phyloP scores from a whole-genome alignment of 1,140 invertebrate species.

The Hesperophylax magnus region DNA sequence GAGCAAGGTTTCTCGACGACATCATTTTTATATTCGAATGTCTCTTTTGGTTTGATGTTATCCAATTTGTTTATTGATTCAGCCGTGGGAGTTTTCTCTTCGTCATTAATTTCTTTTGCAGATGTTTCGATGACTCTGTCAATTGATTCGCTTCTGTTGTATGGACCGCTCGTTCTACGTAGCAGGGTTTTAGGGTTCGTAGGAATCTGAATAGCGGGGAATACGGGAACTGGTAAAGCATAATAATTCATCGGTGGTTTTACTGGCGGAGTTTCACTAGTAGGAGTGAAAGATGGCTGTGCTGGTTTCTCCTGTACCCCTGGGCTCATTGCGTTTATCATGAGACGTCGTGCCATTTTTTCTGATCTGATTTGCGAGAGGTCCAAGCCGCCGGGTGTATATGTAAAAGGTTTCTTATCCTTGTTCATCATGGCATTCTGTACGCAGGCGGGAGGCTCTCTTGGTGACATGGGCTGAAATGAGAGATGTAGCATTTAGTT shows the following conservation, averaged over 20 bases:
- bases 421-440: slow-evolving; percentile 92
- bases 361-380: slow-evolving; percentile 92
- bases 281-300: slow-evolving; percentile 62
- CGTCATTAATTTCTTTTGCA: too few relatives aligned
- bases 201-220: slow-evolving; percentile 66
- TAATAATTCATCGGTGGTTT: slow-evolving; percentile 58
- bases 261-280: slow-evolving; percentile 58
- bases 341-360: slow-evolving; percentile 87
- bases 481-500: not conserved
- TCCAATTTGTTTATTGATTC: too few relatives aligned
- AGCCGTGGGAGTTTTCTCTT: too few relatives aligned
- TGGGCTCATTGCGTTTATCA: slow-evolving; percentile 77
- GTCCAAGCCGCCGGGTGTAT: slow-evolving; percentile 92
- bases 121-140: not conserved
- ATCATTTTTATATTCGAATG: too few relatives aligned
- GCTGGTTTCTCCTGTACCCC: slow-evolving; percentile 66
- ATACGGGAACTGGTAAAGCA: slow-evolving; percentile 63
- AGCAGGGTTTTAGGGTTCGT: slow-evolving; percentile 68
- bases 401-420: slow-evolving; percentile 96
- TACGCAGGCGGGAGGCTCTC: slow-evolving; percentile 87
- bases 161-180: slow-evolving; percentile 64
- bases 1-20: too few relatives aligned
- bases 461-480: slow-evolving; percentile 59
- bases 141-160: slow-evolving; percentile 52
- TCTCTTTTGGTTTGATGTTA: too few relatives aligned